phyloP scores from a whole-genome alignment of 1,140 invertebrate genomes.

The Drosophila serrata region DNA sequence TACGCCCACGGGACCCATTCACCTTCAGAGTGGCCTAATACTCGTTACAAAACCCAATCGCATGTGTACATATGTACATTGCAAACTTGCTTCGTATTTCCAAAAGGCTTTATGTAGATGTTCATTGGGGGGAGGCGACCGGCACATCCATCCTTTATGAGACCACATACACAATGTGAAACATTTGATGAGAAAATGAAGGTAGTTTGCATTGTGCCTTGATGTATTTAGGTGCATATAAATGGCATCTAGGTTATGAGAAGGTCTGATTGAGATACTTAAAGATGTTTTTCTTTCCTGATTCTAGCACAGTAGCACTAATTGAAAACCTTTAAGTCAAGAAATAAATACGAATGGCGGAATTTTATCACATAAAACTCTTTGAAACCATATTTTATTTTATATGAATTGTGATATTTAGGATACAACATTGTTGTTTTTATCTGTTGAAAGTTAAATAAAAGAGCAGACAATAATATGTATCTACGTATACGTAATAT shows the following conservation, averaged over 20 bases:
- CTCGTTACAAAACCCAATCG: slow-evolving; percentile 41
- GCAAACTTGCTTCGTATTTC: slow-evolving; percentile 19
- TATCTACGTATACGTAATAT: no score
- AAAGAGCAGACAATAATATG: neutral
- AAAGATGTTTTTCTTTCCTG: neutral
- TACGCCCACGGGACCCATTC: slow-evolving; percentile 68
- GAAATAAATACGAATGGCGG: neutral
- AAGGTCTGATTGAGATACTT: neutral
- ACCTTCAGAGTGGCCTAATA: slow-evolving; percentile 41
- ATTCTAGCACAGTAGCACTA: neutral
- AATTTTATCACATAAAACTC: neutral
- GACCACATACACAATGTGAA: slow-evolving; percentile 18
- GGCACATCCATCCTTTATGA: neutral
- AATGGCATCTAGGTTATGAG: slow-evolving; percentile 5
- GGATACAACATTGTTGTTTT: neutral
- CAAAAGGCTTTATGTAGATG: slow-evolving; percentile 27
- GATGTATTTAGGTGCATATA: neutral
- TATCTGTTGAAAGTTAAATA: neutral
- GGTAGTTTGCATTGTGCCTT: slow-evolving; percentile 3
- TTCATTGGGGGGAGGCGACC: slow-evolving; percentile 4
- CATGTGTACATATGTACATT: slow-evolving; percentile 23
- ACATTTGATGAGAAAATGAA: slow-evolving; percentile 13
- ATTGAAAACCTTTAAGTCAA: neutral
- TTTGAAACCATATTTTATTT: no score
- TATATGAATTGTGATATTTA: neutral